Conservation (phyloP, 2,113 vertebrate genomes). For the Alethe castanea region DNA sequence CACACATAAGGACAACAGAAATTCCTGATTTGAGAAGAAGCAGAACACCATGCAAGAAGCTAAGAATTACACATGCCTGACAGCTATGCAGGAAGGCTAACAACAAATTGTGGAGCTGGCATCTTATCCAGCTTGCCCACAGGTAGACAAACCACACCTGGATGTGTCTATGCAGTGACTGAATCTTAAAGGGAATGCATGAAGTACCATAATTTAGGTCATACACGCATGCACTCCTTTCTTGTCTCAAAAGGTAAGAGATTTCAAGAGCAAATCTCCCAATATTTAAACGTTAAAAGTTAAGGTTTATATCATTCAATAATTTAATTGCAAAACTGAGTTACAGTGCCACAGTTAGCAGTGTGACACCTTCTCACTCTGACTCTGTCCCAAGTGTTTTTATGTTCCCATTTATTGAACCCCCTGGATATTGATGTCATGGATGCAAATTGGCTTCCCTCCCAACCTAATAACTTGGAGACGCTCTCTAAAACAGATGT, state of each 20-base stretch:
- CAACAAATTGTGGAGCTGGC: background rate
- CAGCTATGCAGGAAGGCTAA: background rate
- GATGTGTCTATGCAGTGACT: background rate
- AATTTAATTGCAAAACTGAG: constrained; percentile 33
- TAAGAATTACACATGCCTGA: background rate
- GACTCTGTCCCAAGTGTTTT: constrained; percentile 30
- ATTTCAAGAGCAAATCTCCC: background rate
- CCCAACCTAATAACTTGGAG: constrained; percentile 65
- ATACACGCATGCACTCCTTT: accelerated
- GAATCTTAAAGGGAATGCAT: background rate
- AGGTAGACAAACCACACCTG: background rate
- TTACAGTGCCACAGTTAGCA: background rate
- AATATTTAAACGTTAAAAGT: background rate
- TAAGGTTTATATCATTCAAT: background rate
- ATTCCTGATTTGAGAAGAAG: background rate
- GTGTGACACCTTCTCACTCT: constrained; percentile 9
- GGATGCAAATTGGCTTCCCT: constrained; percentile 69
- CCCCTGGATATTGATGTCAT: constrained; percentile 61
- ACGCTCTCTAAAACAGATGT: constrained; percentile 70
- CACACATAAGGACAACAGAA: background rate
- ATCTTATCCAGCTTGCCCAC: background rate
- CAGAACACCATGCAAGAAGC: background rate
- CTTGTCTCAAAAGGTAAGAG: background rate
- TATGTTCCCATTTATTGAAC: constrained; percentile 70
- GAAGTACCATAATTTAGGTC: background rate